Evolutionary conservation across 1,140 invertebrate species (phyloP), one percentile per base, ranked within the genome.

Genomic region (Coboldia fuscipes): DNA sequence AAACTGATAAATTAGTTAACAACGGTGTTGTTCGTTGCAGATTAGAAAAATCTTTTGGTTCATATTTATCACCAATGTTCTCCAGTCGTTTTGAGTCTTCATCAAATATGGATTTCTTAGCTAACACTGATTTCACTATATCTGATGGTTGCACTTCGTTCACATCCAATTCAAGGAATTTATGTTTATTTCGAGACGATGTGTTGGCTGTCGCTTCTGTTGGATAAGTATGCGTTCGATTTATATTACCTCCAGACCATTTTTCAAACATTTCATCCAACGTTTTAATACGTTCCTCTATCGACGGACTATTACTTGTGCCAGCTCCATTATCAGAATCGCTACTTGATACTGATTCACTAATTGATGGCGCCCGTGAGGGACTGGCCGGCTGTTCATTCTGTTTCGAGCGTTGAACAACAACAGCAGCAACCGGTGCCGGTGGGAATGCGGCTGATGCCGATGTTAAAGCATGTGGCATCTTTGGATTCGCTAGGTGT

Each of bases 21-120:
- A 41, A 24, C 17, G 41, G 29, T 6, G 31, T 37, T 13, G 32
- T 39, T 21, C 37, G 16, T 37, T 30, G 24, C 4, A 37, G 19
- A 13, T 40, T 34, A 1, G 43, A 41, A 16, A 42, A 37, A n/a
- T 39, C 35, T 31, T 45, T 43, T 19, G 76, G 75, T 54, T 84
- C 80, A 48, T 85, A 84, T 55, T 86, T 84, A 43, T 88, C 74
- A 44, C 73, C 68, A 42, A 82, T 72, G 45, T 88, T 86, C 54
- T 94, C 88, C 14, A 97, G 60, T 8, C 92, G 63, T 50, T 93
- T 88, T 10, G 78, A 76, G 51, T 97, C 90, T 54, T 94, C 89
- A 50, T 97, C 90, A 52, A 96, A 93, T 9, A 96, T 85, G 33
- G 83, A 90, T 32, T 78, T 72, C 48, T 86, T 89, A 6, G 86